A percentile compares a stretch with the other conserved stretches of the same genome.
Evolutionary conservation across 2,113 vertebrate species (phyloP).

Genomic region (Thinocorus orbignyianus): DNA sequence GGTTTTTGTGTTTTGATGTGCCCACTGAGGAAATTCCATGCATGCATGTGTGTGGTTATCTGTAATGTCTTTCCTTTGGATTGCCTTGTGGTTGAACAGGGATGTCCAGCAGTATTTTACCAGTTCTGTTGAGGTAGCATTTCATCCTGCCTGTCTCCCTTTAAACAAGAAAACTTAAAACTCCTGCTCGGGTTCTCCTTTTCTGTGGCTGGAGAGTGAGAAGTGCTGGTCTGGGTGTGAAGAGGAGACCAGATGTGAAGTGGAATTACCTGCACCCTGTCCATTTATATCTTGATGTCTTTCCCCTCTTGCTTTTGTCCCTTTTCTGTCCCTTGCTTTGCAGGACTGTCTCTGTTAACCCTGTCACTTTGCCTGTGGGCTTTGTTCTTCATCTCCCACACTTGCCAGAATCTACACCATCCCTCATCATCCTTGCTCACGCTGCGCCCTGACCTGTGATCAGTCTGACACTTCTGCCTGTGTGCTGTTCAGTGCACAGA

Average conservation of each 20-base stretch:
- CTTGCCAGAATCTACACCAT: background rate
- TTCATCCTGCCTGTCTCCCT: background rate
- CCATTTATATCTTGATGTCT: background rate
- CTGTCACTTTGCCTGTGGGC: background rate
- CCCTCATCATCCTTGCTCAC: background rate
- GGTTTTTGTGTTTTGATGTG: background rate
- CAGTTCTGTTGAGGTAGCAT: background rate
- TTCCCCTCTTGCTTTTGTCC: background rate
- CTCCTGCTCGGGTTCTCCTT: background rate
- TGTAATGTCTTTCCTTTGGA: background rate
- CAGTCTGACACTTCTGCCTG: background rate
- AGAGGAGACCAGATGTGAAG: background rate
- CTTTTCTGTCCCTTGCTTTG: background rate
- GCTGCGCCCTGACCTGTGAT: background rate
- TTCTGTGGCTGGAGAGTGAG: background rate
- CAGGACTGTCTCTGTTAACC: background rate
- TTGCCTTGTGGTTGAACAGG: background rate
- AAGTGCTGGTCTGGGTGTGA: background rate
- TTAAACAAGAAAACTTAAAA: background rate
- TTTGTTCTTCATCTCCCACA: background rate
- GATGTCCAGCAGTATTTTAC: background rate
- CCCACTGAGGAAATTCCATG: background rate
- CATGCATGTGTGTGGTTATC: fast-evolving
- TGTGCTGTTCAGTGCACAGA: background rate
- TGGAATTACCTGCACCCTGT: background rate